phyloP scores from a whole-genome alignment of 2,113 vertebrate species.

The Esox niger region DNA sequence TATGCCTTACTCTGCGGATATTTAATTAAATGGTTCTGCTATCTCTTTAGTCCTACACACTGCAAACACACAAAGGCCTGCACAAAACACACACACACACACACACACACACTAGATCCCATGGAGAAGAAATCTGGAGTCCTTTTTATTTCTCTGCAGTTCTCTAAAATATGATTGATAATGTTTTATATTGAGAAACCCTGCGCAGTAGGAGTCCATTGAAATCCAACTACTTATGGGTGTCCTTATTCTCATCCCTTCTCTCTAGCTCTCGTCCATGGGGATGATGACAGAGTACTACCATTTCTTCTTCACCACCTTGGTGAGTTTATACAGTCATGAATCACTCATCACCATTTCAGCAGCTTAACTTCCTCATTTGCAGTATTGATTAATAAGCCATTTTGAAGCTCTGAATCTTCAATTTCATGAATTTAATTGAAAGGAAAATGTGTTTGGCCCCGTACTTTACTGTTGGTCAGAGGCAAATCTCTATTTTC shows the following conservation, averaged over 20 bases:
- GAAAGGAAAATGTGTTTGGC: too few species aligned
- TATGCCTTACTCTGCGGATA: background rate
- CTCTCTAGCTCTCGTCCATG: slow-evolving; percentile 89
- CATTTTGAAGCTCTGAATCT: too few species aligned
- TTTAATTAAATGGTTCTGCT: background rate
- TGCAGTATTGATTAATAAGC: too few species aligned
- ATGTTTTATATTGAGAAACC: background rate
- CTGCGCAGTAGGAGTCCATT: background rate
- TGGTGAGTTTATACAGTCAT: slow-evolving; percentile 79
- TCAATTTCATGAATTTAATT: too few species aligned
- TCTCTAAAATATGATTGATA: background rate
- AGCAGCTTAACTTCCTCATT: too few species aligned
- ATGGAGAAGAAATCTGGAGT: background rate
- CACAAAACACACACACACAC: too few species aligned
- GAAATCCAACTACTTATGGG: background rate
- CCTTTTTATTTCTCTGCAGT: background rate
- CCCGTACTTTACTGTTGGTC: too few species aligned
- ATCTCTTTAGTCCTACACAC: background rate
- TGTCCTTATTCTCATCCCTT: slow-evolving; percentile 18
- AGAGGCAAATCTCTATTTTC: background rate
- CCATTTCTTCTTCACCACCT: slow-evolving; percentile 96
- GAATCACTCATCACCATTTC: background rate
- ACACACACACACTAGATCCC: too few species aligned
- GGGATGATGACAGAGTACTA: slow-evolving; percentile 99
- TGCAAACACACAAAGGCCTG: too few species aligned